Conservation (phyloP, 2,113 vertebrate species). For the Panthera tigris region DNA sequence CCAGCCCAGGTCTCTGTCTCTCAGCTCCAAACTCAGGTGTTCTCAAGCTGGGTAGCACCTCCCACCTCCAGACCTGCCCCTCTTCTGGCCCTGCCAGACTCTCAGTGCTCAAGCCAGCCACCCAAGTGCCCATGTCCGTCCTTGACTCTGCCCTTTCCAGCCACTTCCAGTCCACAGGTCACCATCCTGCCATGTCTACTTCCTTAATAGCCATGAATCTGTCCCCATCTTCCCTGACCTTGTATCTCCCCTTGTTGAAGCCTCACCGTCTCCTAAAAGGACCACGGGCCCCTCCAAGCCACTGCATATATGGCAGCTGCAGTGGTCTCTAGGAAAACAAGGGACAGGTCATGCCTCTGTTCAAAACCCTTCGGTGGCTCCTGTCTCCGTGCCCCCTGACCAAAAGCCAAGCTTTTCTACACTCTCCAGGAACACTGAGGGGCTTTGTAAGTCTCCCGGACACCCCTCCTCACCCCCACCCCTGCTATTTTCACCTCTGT, state of each 20-base stretch:
- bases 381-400: not conserved
- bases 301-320: not conserved
- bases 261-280: not conserved
- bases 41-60: not conserved
- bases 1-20: not conserved
- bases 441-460: not conserved
- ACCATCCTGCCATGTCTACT: not conserved
- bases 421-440: not conserved
- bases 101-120: not conserved
- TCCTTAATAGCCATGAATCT: not conserved
- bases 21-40: not conserved
- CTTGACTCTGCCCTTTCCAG: not conserved
- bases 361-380: not conserved
- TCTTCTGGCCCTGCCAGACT: not conserved
- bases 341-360: not conserved
- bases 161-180: not conserved
- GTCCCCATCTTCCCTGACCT: not conserved
- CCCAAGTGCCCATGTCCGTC: not conserved
- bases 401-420: not conserved
- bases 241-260: not conserved
- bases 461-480: fast-evolving
- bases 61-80: too few species aligned
- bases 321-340: not conserved
- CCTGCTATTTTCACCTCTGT: not conserved
- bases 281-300: not conserved